These are phyloP conservation scores for Thalpophila matura DNA, from an alignment of 2,888 invertebrate genomes.

Conservation along the genomic window DNA sequence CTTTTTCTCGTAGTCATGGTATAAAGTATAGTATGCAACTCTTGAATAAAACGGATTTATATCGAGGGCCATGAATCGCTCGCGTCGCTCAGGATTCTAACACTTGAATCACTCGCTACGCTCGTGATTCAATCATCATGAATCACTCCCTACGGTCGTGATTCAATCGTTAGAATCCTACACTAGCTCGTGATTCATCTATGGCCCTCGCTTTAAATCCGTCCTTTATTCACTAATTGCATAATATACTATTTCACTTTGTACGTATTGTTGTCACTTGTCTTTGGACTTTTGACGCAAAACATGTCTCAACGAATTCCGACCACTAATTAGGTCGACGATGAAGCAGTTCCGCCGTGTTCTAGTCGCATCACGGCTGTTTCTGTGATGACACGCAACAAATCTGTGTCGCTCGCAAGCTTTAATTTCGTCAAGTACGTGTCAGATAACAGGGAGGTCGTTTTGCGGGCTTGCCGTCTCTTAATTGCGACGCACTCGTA, in stretches of 20 bases:
- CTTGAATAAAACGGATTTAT: too few relatives aligned
- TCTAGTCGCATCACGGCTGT: conserved; percentile 15
- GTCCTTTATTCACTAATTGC: too few relatives aligned
- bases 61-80: too few relatives aligned
- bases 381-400: conserved; percentile 31
- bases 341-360: conserved; percentile 23
- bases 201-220: too few relatives aligned
- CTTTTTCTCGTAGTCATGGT: too few relatives aligned
- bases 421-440: conserved; percentile 55
- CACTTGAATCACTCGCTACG: too few relatives aligned
- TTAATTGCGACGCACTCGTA: conserved; percentile 60
- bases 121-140: too few relatives aligned
- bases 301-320: conserved; percentile 37
- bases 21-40: too few relatives aligned
- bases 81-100: too few relatives aligned
- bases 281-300: conserved; percentile 20
- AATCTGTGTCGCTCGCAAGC: conserved; percentile 42
- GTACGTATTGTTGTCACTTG: conserved; percentile 9
- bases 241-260: conserved; percentile 16
- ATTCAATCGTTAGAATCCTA: too few relatives aligned
- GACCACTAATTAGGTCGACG: conserved; percentile 33
- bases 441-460: conserved; percentile 46
- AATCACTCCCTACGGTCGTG: too few relatives aligned
- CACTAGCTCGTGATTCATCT: too few relatives aligned
- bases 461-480: conserved; percentile 51